These are phyloP conservation scores for Achlya flavicornis DNA, from an alignment of 2,888 invertebrate species.

Conservation along the genomic window DNA sequence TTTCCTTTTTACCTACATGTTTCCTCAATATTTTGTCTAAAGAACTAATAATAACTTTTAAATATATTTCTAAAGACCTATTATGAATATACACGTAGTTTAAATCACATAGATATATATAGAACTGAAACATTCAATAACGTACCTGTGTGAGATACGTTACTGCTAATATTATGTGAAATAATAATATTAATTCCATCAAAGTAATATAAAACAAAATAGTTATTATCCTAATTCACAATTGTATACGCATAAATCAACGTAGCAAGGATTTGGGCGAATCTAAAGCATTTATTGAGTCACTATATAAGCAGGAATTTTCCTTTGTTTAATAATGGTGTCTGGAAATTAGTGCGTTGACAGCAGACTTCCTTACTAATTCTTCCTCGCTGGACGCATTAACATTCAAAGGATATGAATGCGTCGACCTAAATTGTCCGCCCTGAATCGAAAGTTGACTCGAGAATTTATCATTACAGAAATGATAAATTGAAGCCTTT, in stretches of 20 bases:
- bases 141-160: no score
- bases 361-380: conserved; percentile 1
- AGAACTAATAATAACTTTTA: no score
- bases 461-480: conserved; percentile 26
- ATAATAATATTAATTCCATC: no score
- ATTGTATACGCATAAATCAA: not conserved
- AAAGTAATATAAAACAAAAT: no score
- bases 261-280: not conserved
- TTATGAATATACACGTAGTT: no score
- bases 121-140: no score
- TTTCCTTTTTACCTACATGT: no score
- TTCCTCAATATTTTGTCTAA: no score
- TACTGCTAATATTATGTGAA: no score
- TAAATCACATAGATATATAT: no score
- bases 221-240: no score
- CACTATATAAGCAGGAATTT: not conserved
- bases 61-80: no score
- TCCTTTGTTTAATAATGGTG: not conserved
- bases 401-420: conserved; percentile 42
- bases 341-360: not conserved
- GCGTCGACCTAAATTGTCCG: conserved; percentile 34
- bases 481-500: conserved; percentile 28
- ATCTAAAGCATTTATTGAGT: not conserved
- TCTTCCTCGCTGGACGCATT: conserved; percentile 28
- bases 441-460: conserved; percentile 34